These are phyloP conservation scores for Hedya salicella DNA, from an alignment of 2,888 invertebrate genomes.

Conservation along the genomic window DNA sequence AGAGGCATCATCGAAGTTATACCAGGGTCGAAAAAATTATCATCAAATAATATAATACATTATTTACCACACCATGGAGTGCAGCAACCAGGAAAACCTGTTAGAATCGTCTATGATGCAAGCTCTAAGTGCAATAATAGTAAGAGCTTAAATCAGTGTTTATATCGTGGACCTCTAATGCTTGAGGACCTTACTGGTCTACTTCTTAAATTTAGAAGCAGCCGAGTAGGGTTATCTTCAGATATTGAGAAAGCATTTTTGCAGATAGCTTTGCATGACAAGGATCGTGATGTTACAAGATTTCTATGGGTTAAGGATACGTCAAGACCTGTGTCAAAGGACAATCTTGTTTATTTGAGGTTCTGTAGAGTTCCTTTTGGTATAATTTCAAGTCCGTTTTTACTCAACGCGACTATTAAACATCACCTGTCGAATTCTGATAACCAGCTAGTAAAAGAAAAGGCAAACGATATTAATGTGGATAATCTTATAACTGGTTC, in stretches of 20 bases:
- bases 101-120: not conserved
- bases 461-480: constrained; percentile 13
- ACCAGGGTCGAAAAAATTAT: too few species aligned
- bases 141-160: constrained; percentile 1
- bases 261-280: not conserved
- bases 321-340: not conserved
- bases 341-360: not conserved
- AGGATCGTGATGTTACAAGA: not conserved
- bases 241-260: not conserved
- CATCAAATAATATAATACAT: not conserved
- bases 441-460: not conserved
- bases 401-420: constrained; percentile 25
- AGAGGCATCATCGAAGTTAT: constrained; percentile 6
- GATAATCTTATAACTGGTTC: constrained; percentile 6
- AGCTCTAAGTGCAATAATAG: not conserved
- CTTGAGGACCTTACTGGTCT: not conserved
- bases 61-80: not conserved
- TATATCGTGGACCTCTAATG: not conserved
- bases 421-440: not conserved
- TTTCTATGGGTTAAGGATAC: not conserved
- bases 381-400: constrained; percentile 44
- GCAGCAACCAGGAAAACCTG: not conserved
- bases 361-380: constrained; percentile 12
- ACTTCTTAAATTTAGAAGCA: constrained; percentile 1
- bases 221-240: not conserved